phyloP scores from a whole-genome alignment of 2,888 invertebrate genomes.

The Spatulosminthurus flaviceps region DNA sequence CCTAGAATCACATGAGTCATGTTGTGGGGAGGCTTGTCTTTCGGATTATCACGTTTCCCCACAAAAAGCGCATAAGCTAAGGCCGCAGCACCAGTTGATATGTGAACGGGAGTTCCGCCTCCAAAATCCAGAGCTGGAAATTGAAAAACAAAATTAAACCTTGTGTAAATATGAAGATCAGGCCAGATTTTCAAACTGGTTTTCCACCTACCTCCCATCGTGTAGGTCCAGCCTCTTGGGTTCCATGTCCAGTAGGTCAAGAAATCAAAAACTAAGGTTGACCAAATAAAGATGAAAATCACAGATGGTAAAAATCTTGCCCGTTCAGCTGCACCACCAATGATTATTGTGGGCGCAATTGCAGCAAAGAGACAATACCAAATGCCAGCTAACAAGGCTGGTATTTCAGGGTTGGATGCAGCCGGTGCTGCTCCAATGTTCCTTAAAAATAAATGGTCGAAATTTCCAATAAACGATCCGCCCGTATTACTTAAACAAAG shows the following conservation, averaged over 20 bases:
- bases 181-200: no score
- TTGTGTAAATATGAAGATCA: neutral
- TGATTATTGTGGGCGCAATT: conserved; percentile 61
- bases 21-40: conserved; percentile 57
- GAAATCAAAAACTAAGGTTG: conserved; percentile 60
- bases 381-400: conserved; percentile 57
- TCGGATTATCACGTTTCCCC: conserved; percentile 53
- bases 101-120: conserved; percentile 56
- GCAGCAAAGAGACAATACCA: conserved; percentile 62
- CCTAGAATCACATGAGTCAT: conserved; percentile 56
- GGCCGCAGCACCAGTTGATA: conserved; percentile 56
- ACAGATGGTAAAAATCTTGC: conserved; percentile 56
- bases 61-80: conserved; percentile 57
- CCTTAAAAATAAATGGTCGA: conserved; percentile 52
- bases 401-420: conserved; percentile 55
- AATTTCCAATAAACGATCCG: conserved; percentile 54
- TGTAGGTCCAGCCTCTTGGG: conserved; percentile 55
- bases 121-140: conserved; percentile 56
- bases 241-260: conserved; percentile 62
- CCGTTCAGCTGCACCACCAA: conserved; percentile 56
- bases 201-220: conserved; percentile 47
- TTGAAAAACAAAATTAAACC: no score
- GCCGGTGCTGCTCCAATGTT: conserved; percentile 51
- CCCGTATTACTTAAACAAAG: conserved; percentile 55
- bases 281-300: conserved; percentile 60